phyloP scores from a whole-genome alignment of 2,888 invertebrate species.

The Latrodectus hesperus region DNA sequence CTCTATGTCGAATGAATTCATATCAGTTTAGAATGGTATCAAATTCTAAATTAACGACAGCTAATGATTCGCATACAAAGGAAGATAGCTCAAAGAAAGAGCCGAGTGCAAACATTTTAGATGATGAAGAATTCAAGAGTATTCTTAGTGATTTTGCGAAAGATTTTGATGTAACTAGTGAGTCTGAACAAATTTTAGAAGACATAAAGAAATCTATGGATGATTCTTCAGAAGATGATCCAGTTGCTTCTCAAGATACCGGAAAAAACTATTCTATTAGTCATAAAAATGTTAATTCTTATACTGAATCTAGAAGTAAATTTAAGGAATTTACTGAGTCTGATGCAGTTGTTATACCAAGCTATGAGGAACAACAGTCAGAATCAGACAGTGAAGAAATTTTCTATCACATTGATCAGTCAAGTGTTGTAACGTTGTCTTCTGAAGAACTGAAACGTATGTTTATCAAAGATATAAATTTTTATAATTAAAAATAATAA shows the following conservation, averaged over 20 bases:
- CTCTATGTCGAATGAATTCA: neutral
- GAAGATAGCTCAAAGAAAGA: conserved; percentile 16
- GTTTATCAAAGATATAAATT: neutral
- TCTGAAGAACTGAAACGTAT: conserved; percentile 31
- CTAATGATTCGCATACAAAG: conserved; percentile 10
- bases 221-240: conserved; percentile 19
- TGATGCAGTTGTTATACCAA: conserved; percentile 42
- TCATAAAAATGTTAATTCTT: neutral
- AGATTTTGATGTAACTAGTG: conserved; percentile 51
- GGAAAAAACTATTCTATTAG: neutral
- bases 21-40: neutral
- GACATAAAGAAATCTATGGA: conserved; percentile 44
- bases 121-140: conserved; percentile 59
- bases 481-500: too few species aligned
- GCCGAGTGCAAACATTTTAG: conserved; percentile 18
- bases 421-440: neutral
- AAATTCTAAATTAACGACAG: conserved; percentile 19
- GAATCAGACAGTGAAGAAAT: neutral
- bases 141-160: conserved; percentile 53
- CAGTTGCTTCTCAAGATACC: neutral
- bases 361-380: conserved; percentile 40
- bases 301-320: neutral
- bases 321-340: conserved; percentile 48
- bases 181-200: conserved; percentile 33
- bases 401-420: conserved; percentile 37